Evolutionary conservation across 1,140 invertebrate species (phyloP), one percentile per base, ranked within the genome.

Genomic region (Cotesia typhae): DNA sequence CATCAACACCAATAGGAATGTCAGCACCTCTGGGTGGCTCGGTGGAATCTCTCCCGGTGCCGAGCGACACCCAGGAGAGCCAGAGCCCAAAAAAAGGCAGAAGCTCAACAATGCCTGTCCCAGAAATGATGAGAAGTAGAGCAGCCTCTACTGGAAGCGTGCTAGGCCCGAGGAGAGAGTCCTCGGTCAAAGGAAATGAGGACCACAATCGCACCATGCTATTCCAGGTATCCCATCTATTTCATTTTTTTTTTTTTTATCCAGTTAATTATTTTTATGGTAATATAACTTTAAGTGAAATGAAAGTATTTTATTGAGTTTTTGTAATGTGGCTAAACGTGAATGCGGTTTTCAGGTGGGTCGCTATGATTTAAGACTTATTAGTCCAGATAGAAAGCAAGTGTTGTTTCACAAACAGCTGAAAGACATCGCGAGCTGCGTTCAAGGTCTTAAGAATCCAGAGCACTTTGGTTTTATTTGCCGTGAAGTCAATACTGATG

Each of bases 391-490:
- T 83, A 90, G 94, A 47, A 98, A 98, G 81, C 92, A 94, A 79
- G 92, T 96, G 17, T 88, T 98, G 20, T 88, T 98, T 2, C 94
- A 95, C 80, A 94, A 96, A 77, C 91, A 92, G 37, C 92, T 98
- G 72, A 93, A 92, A 79, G 95, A 98, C 80, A 92, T 98, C 41
- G 92, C 94, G 1, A 95, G 92, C 74, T 96, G 95, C 77, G 92
- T 95, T n/a, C 92, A 94, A 88, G 97, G 97, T 0, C 84, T 93
- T 4, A 88, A 90, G 72, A 91, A 93, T 78, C 87, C 90, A 28
- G 95, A 97, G 72, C 94, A 98, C 80, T 98, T 98, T 86, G 96
- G 96, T 0, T 96, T 99, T 78, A 96, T 98, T 52, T 96, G 94
- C 75, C 88, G 92, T 17, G 95, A 97, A 81, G 82, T 88, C 0